A percentile compares a stretch with the other conserved stretches of the same genome.
phyloP scores from a whole-genome alignment of 2,113 vertebrate species.

The Phyllopteryx taeniolatus region DNA sequence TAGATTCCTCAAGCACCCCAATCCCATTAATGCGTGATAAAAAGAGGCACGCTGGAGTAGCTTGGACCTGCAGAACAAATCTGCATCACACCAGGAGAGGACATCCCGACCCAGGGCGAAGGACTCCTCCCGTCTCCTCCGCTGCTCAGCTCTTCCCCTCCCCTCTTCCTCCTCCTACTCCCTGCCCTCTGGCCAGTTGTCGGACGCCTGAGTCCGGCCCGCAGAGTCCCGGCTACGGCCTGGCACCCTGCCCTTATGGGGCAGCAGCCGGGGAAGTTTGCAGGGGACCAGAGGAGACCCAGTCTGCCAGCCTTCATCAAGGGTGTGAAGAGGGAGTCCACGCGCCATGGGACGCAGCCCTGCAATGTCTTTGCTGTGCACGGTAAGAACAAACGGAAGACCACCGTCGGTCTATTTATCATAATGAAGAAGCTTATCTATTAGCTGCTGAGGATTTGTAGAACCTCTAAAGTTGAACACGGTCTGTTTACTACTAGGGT shows the following conservation, averaged over 20 bases:
- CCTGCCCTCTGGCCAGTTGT: conserved; percentile 14
- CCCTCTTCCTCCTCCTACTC: neutral
- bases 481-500: too few species aligned
- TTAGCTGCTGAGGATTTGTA: too few species aligned
- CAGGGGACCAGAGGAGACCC: conserved; percentile 96
- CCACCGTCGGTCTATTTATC: neutral
- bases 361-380: conserved; percentile 94
- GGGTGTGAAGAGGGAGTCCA: conserved; percentile 83
- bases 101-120: conserved; percentile 30
- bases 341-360: conserved; percentile 82
- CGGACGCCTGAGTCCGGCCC: conserved; percentile 44
- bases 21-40: conserved; percentile 54
- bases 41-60: conserved; percentile 37
- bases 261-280: conserved; percentile 98
- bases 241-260: conserved; percentile 90
- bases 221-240: conserved; percentile 72
- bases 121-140: conserved; percentile 12
- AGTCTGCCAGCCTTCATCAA: conserved; percentile 97
- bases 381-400: conserved; percentile 77
- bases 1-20: conserved; percentile 38
- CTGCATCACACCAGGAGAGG: conserved; percentile 25
- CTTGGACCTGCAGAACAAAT: conserved; percentile 31
- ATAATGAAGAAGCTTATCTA: too few species aligned
- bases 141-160: neutral
- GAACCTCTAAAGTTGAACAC: too few species aligned